Percentiles rank a stretch among this genome's conserved stretches.
Evolutionary conservation across 2,113 vertebrate species (phyloP).

Genomic region (Solea solea): DNA sequence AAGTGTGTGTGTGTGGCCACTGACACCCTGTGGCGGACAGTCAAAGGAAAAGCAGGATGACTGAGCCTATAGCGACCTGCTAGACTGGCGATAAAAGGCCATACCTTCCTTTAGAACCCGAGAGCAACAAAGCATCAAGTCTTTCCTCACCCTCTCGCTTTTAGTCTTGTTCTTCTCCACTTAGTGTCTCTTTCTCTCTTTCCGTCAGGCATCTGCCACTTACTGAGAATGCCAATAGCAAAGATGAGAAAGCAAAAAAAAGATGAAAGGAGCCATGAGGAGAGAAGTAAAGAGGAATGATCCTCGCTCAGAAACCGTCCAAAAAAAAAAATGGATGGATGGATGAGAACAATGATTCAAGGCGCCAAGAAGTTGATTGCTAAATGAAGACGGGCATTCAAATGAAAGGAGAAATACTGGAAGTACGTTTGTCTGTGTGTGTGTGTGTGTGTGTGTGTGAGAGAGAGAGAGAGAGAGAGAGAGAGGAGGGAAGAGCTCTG

Average conservation of each 20-base stretch:
- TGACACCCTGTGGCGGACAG: conserved; percentile 41
- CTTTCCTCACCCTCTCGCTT: conserved; percentile 1
- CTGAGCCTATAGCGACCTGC: conserved; percentile 36
- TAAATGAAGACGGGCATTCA: conserved; percentile 18
- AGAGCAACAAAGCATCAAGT: conserved; percentile 38
- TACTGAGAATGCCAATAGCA: conserved; percentile 31
- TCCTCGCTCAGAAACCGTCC: conserved; percentile 7
- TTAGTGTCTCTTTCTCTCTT: neutral
- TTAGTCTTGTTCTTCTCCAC: neutral
- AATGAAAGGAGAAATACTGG: conserved; percentile 13
- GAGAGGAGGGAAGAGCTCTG: conserved; percentile 30
- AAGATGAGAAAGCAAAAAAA: conserved; percentile 12
- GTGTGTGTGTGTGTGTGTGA: conserved; percentile 4
- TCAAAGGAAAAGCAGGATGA: conserved; percentile 21
- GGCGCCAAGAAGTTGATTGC: conserved; percentile 1
- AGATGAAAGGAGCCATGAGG: conserved; percentile 1
- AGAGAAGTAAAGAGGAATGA: neutral
- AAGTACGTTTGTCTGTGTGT: neutral
- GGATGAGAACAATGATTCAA: conserved; percentile 21
- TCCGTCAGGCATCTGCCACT: conserved; percentile 18
- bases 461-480: too few relatives aligned
- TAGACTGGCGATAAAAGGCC: conserved; percentile 39
- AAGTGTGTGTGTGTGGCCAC: conserved; percentile 21
- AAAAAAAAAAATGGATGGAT: conserved; percentile 19
- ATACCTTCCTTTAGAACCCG: conserved; percentile 32